Evolutionary conservation across 2,888 invertebrate genomes (phyloP), one percentile per base, ranked within the genome.

Genomic region (Drosophila kokeensis): DNA sequence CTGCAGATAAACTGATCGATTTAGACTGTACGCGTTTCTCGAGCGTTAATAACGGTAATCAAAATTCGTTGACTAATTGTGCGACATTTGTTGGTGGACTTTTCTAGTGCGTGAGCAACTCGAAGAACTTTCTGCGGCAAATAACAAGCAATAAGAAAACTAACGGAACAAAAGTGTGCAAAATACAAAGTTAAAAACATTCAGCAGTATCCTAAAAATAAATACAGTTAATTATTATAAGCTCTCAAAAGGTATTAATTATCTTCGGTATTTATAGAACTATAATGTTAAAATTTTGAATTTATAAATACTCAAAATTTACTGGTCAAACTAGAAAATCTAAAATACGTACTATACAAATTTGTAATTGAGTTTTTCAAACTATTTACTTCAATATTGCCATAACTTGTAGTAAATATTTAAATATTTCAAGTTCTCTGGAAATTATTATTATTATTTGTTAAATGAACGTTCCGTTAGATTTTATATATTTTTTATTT

Each of bases 181-280:
- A 32, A 45, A 59, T 36, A 53, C 15, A 21, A 18, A 55, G 70
- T 30, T 40, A 15, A 36, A 42, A 55, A 70, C 34, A 52, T 15
- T 24, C 15, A 32, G 8, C 27, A 18, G 15, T 62, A 27, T 27
- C 34, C 29, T 55, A 21, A 21, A 58, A 34, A 30, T 27, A 15
- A 52, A 15, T 42, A 21, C 1, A 13, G 30, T 50, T 42, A 48
- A 5, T 36, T 40, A 34, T 29, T 45, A 7, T 45, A 62, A 49
- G 32, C 42, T 50, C 24, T 34, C 13, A 52, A 76, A 71, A 75
- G 74, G 77, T 75, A 74, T 76, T 57, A 61, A 49, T 13, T 18
- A 58, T 6, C n/a, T 40, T 13, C 38, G 8, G 18, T 24, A 45
- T 15, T 15, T 45, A 6, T 13, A 21, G 6, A 13, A 11, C 5